These are phyloP conservation scores for Dicaeum eximium DNA, from an alignment of 2,113 vertebrate genomes.

Conservation along the genomic window DNA sequence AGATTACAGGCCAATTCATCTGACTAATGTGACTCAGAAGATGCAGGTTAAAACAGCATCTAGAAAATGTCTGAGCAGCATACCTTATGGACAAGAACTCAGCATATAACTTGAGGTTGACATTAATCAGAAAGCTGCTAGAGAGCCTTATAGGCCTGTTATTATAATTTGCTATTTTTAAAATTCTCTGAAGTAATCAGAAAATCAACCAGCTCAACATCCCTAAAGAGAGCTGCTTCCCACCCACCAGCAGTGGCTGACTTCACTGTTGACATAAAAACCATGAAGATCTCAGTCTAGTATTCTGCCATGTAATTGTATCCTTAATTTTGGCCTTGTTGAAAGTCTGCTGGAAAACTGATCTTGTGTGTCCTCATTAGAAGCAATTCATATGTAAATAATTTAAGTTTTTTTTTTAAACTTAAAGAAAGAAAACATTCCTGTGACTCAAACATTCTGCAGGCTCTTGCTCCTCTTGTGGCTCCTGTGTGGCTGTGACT, in stretches of 20 bases:
- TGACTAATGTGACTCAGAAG: slow-evolving; percentile 44
- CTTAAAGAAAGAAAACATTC: neutral
- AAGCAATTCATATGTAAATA: slow-evolving; percentile 68
- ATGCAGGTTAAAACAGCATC: slow-evolving; percentile 29
- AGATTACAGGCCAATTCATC: slow-evolving; percentile 42
- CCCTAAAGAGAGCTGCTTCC: slow-evolving; percentile 42
- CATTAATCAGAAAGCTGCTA: slow-evolving; percentile 47
- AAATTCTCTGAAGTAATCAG: slow-evolving; percentile 63
- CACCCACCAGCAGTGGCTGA: slow-evolving; percentile 58
- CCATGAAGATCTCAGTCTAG: slow-evolving; percentile 36
- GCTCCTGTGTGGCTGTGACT: neutral
- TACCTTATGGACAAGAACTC: slow-evolving; percentile 6
- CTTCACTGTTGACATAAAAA: slow-evolving; percentile 60
- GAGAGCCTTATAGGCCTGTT: slow-evolving; percentile 31
- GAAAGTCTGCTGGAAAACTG: slow-evolving; percentile 52
- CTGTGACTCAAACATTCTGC: neutral
- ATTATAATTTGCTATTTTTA: slow-evolving; percentile 67
- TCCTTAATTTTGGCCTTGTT: slow-evolving; percentile 60
- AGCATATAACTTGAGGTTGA: neutral
- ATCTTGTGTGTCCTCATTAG: slow-evolving; percentile 55
- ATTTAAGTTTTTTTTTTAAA: neutral
- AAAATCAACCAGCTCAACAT: slow-evolving; percentile 61
- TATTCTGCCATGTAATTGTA: slow-evolving; percentile 59
- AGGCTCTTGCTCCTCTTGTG: neutral
- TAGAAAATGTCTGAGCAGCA: neutral